Conservation (phyloP, 2,888 invertebrate species). For the Apamea monoglypha region DNA sequence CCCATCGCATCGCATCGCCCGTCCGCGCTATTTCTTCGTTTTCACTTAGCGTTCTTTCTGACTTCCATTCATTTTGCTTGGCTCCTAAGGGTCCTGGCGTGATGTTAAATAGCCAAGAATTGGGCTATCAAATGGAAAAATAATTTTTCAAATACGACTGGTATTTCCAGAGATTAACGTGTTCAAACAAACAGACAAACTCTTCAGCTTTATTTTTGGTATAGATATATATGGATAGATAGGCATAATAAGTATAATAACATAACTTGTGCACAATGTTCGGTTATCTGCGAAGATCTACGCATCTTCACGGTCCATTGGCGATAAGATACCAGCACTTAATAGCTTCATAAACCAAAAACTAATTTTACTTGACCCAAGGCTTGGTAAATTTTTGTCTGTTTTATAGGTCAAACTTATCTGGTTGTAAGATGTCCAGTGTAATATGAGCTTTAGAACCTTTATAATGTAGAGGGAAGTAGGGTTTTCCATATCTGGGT, state of each 20-base stretch:
- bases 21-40: neutral
- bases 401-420: neutral
- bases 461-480: neutral
- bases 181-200: too few relatives aligned
- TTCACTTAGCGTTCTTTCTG: neutral
- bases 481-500: conserved; percentile 6
- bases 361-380: neutral
- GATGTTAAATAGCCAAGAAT: neutral
- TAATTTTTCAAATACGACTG: too few relatives aligned
- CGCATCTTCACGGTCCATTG: conserved; percentile 41
- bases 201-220: too few relatives aligned
- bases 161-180: too few relatives aligned
- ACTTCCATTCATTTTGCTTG: neutral
- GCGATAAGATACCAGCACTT: conserved; percentile 14
- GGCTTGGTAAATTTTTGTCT: neutral
- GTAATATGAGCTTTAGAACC: conserved; percentile 13
- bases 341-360: conserved; percentile 28
- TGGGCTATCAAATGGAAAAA: too few relatives aligned
- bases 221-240: too few relatives aligned
- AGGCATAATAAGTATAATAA: conserved; percentile 37
- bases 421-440: neutral
- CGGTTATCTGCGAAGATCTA: conserved; percentile 39
- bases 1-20: neutral
- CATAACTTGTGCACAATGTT: conserved; percentile 43
- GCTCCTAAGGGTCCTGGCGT: neutral